Evolutionary conservation across 2,888 invertebrate genomes (phyloP).

Genomic region (Chrysomela aeneicollis): DNA sequence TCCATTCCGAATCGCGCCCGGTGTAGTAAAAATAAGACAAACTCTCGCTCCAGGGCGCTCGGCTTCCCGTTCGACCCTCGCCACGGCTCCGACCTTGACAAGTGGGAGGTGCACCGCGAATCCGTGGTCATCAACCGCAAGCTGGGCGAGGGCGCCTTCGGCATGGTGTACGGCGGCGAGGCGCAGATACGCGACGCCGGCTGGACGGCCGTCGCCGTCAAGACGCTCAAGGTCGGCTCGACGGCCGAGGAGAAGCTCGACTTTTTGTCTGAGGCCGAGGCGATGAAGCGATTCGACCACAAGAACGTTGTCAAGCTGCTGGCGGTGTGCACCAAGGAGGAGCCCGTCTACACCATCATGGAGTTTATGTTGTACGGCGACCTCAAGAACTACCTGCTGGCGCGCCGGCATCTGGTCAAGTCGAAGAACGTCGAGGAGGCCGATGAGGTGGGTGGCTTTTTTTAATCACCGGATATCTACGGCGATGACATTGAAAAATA

Average conservation of each 20-base stretch:
- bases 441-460: slow-evolving; percentile 68
- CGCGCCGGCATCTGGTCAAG: slow-evolving; percentile 82
- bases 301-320: slow-evolving; percentile 82
- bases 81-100: slow-evolving; percentile 68
- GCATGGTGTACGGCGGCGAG: slow-evolving; percentile 92
- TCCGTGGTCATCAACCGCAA: slow-evolving; percentile 86
- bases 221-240: slow-evolving; percentile 86
- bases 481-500: no score
- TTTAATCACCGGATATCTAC: no score
- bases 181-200: slow-evolving; percentile 73
- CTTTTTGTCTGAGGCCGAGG: slow-evolving; percentile 91
- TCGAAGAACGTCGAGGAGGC: slow-evolving; percentile 67
- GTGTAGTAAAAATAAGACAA: no score
- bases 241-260: slow-evolving; percentile 87
- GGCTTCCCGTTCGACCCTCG: slow-evolving; percentile 68
- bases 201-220: slow-evolving; percentile 89
- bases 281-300: slow-evolving; percentile 93
- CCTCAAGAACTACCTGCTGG: slow-evolving; percentile 86
- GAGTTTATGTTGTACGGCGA: slow-evolving; percentile 95
- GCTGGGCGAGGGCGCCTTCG: slow-evolving; percentile 90
- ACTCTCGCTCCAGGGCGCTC: slow-evolving; percentile 58
- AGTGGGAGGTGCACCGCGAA: slow-evolving; percentile 88
- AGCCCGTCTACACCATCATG: slow-evolving; percentile 92
- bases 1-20: no score
- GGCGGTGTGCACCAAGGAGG: slow-evolving; percentile 86